These are phyloP conservation scores for Lepeophtheirus nordmannii DNA, from an alignment of 2,888 invertebrate species.

Conservation along the genomic window DNA sequence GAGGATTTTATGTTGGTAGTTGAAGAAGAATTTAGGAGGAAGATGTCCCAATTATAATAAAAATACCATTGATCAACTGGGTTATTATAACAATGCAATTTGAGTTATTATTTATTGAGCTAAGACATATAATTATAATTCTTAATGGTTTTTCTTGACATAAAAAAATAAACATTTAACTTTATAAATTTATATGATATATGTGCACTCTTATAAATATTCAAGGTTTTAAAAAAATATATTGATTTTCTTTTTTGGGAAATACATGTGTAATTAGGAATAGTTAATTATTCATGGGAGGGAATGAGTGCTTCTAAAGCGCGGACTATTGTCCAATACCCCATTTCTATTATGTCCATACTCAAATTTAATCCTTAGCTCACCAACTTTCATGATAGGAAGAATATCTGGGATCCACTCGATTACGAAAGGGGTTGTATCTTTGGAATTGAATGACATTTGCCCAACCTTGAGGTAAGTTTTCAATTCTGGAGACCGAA, in stretches of 20 bases:
- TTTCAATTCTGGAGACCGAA: background rate
- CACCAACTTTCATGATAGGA: conserved; percentile 51
- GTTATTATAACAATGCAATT: too few relatives aligned
- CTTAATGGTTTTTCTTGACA: background rate
- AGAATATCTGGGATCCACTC: conserved; percentile 61
- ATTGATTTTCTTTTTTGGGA: too few relatives aligned
- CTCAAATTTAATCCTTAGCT: conserved; percentile 53
- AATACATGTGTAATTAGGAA: too few relatives aligned
- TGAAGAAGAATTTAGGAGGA: conserved; percentile 49
- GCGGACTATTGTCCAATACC: background rate
- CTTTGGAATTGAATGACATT: conserved; percentile 41
- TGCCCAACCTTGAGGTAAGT: conserved; percentile 35
- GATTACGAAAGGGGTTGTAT: conserved; percentile 50
- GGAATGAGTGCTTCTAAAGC: too few relatives aligned
- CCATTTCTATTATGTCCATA: conserved; percentile 18
- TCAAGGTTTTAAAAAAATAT: too few relatives aligned
- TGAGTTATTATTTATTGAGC: too few relatives aligned
- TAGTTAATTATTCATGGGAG: too few relatives aligned
- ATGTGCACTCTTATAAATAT: too few relatives aligned
- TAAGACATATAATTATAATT: too few relatives aligned
- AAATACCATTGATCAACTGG: background rate
- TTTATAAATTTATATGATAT: too few relatives aligned
- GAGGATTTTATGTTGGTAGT: conserved; percentile 72
- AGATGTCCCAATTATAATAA: conserved; percentile 29
- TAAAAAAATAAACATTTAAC: background rate